A percentile compares a stretch with the other conserved stretches of the same genome.
Conservation (phyloP, 1,140 invertebrate genomes). For the Trichoplusia ni region DNA sequence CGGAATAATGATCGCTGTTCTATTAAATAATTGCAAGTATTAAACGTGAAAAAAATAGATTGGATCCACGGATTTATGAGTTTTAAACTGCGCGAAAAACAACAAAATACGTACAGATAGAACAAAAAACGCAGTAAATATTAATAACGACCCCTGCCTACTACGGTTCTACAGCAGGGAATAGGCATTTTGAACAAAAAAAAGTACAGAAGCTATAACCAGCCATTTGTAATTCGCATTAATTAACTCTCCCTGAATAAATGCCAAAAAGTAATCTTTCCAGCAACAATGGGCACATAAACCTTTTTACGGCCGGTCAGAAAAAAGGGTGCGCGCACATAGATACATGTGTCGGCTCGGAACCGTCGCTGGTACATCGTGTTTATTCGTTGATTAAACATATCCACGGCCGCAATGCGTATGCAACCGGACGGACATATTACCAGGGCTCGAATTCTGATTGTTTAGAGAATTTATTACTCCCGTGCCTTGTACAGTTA, state of each 20-base stretch:
- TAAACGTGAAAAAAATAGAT: not conserved
- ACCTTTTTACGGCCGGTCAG: slow-evolving; percentile 49
- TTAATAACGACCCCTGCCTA: slow-evolving; percentile 2
- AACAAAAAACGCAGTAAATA: slow-evolving; percentile 11
- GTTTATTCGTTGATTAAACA: slow-evolving; percentile 79
- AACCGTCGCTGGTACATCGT: slow-evolving; percentile 50
- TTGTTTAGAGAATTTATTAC: slow-evolving; percentile 81
- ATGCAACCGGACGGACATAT: slow-evolving; percentile 78
- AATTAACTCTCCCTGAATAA: slow-evolving; percentile 48
- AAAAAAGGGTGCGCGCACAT: slow-evolving; percentile 49
- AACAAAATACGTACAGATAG: slow-evolving; percentile 21
- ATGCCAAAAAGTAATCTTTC: slow-evolving; percentile 51
- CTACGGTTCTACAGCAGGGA: slow-evolving; percentile 4
- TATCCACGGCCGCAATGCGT: slow-evolving; percentile 71
- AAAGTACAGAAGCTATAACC: slow-evolving; percentile 34
- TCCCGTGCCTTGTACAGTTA: slow-evolving; percentile 78
- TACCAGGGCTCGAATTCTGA: slow-evolving; percentile 79
- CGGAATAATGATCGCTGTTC: not conserved
- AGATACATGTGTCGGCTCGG: slow-evolving; percentile 54
- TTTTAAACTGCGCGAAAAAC: slow-evolving; percentile 7
- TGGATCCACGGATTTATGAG: not conserved
- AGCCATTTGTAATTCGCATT: slow-evolving; percentile 50
- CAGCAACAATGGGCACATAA: slow-evolving; percentile 48
- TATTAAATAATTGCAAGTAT: not conserved
- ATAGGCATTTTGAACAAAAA: slow-evolving; percentile 21